Percentiles rank a stretch among this genome's conserved stretches.
Conservation (phyloP, 1,140 invertebrate species). For the Hycleus phaleratus region DNA sequence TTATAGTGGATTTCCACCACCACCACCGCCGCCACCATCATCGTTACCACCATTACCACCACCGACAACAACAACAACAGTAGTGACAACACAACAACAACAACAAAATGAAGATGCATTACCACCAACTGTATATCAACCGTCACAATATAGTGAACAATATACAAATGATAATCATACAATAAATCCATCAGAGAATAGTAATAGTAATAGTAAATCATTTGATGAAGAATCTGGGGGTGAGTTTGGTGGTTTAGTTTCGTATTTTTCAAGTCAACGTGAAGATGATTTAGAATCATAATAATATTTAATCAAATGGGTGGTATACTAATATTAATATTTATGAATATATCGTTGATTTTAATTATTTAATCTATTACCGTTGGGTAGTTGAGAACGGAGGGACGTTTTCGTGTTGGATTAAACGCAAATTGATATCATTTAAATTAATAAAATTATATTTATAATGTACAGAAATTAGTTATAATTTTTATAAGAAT, state of each 20-base stretch:
- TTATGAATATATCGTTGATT: too few relatives aligned
- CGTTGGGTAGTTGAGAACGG: too few relatives aligned
- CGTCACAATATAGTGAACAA: slow-evolving; percentile 24
- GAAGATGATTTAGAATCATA: slow-evolving; percentile 56
- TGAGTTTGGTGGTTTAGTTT: slow-evolving; percentile 78
- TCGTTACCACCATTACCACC: neutral
- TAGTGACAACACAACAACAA: slow-evolving; percentile 17
- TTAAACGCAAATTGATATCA: too few relatives aligned
- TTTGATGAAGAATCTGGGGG: slow-evolving; percentile 51
- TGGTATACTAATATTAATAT: too few relatives aligned
- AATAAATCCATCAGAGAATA: slow-evolving; percentile 24
- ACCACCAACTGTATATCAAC: slow-evolving; percentile 19
- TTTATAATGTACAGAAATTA: slow-evolving; percentile 16
- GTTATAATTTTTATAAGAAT: slow-evolving; percentile 12
- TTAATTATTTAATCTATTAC: too few relatives aligned
- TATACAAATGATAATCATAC: slow-evolving; percentile 9
- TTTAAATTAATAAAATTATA: slow-evolving; percentile 7
- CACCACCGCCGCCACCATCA: neutral
- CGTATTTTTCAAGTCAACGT: slow-evolving; percentile 76
- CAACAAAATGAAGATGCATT: slow-evolving; percentile 39
- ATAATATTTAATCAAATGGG: neutral
- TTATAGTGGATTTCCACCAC: slow-evolving; percentile 8
- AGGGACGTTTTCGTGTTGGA: too few relatives aligned
- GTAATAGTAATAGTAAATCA: slow-evolving; percentile 32
- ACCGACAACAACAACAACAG: neutral